These are phyloP conservation scores for Bembecia ichneumoniformis DNA, from an alignment of 2,888 invertebrate genomes.

Conservation along the genomic window DNA sequence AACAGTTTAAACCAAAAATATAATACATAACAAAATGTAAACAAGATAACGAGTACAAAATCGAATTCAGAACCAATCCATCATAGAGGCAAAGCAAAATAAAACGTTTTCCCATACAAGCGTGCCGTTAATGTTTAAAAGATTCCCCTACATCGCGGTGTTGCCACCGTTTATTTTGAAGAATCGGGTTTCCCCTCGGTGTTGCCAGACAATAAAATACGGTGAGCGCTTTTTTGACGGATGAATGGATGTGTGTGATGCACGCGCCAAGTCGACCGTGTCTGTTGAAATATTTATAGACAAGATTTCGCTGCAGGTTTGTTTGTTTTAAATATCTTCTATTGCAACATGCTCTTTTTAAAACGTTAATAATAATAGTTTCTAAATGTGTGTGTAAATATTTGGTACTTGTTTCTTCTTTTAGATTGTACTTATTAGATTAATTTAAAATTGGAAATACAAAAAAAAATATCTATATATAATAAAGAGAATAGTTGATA, in stretches of 20 bases:
- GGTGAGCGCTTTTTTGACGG: constrained; percentile 55
- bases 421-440: too few relatives aligned
- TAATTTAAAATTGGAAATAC: too few relatives aligned
- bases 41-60: neutral
- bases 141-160: constrained; percentile 25
- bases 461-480: too few relatives aligned
- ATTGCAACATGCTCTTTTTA: too few relatives aligned
- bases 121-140: constrained; percentile 53
- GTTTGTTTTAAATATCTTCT: neutral
- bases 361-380: too few relatives aligned
- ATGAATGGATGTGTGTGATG: constrained; percentile 33
- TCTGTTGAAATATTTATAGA: constrained; percentile 4
- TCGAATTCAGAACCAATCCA: constrained; percentile 21
- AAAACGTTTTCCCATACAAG: constrained; percentile 32
- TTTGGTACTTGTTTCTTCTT: too few relatives aligned
- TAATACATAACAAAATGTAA: too few relatives aligned
- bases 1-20: too few relatives aligned
- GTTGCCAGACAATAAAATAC: constrained; percentile 38
- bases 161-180: constrained; percentile 16
- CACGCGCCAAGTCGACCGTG: constrained; percentile 9
- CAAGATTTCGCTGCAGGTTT: neutral
- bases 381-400: too few relatives aligned
- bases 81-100: constrained; percentile 27
- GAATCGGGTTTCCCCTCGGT: constrained; percentile 16
- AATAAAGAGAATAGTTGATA: too few relatives aligned